Evolutionary conservation across 2,797 vertebrate genomes (phyloP), one percentile per base, ranked within the genome.

Genomic region (Hydrocynus forskahlii): DNA sequence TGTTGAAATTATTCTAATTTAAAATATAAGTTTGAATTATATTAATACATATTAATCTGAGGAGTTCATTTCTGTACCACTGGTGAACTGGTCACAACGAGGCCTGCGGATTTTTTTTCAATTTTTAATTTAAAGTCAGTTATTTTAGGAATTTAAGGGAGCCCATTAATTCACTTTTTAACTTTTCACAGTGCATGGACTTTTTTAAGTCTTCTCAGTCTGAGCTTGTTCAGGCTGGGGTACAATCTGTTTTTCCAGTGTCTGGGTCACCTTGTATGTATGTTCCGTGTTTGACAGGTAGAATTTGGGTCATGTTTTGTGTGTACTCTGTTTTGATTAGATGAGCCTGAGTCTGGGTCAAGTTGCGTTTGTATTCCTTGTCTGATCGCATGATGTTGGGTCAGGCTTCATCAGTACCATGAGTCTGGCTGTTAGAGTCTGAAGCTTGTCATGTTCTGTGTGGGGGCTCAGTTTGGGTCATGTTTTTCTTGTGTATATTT

Each of bases 341-440:
- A 25, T 71, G 67, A 19, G 52, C n/a, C 4, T 68, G 38, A 59
- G 21, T 52, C 9, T 81, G 21, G 23, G 76, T 82, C 66, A 67
- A 75, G 78, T 23, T 54, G 57, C 35, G 55, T 76, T 74, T 83
- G 69, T 67, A 83, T 74, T 80, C 25, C 67, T 78, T 84, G 75
- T 69, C 14, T 64, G 12, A 70, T 21, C 25, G 43, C 43, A 25
- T 50, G n/a, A 50, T 21, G 45, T 52, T 50, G 68, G 45, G 68
- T 48, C 40, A 48, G 63, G 29, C 63, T 62, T 63, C 25, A 29
- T 63, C 60, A 35, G 60, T 29, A 12, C 10, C 29, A 13, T 2
- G 35, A 40, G 16, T 66, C 10, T 40, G 35, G 19, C 7, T n/a
- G 63, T 66, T 35, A 38, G 29, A 64, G 17, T 66, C 35, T 66